Conservation (phyloP, 2,888 invertebrate species). For the Incurvaria masculella region DNA sequence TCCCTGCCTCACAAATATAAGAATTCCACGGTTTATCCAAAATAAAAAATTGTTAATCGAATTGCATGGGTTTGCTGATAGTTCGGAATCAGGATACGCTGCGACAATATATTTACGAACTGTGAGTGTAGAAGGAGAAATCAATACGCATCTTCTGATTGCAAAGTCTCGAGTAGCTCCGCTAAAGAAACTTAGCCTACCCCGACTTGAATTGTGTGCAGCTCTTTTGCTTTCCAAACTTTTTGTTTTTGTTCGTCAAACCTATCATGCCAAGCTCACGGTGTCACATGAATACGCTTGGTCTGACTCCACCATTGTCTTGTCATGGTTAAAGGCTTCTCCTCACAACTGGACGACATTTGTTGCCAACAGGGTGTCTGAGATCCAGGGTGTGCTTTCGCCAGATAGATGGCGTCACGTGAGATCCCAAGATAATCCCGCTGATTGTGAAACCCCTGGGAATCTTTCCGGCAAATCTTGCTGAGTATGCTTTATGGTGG, state of each 20-base stretch:
- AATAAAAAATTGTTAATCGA: neutral
- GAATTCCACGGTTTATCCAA: neutral
- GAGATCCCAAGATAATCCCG: neutral
- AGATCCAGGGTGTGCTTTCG: neutral
- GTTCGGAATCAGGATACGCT: slow-evolving; percentile 6
- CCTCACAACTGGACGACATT: slow-evolving; percentile 9
- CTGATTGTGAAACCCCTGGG: neutral
- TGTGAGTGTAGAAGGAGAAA: neutral
- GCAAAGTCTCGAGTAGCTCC: slow-evolving; percentile 11
- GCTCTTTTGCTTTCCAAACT: slow-evolving; percentile 10
- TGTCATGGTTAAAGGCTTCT: slow-evolving; percentile 8
- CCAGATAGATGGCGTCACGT: neutral
- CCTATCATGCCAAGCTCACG: neutral
- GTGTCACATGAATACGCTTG: slow-evolving; percentile 5
- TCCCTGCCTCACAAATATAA: neutral
- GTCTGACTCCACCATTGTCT: slow-evolving; percentile 11
- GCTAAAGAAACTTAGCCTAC: slow-evolving; percentile 6
- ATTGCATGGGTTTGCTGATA: slow-evolving; percentile 6
- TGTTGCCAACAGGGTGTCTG: slow-evolving; percentile 8
- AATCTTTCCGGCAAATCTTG: neutral
- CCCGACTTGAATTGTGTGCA: slow-evolving; percentile 11
- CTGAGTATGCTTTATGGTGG: neutral
- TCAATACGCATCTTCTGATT: slow-evolving; percentile 2
- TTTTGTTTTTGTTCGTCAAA: neutral
- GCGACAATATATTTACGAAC: slow-evolving; percentile 6